phyloP scores from a whole-genome alignment of 1,140 invertebrate genomes.

The Musca domestica region DNA sequence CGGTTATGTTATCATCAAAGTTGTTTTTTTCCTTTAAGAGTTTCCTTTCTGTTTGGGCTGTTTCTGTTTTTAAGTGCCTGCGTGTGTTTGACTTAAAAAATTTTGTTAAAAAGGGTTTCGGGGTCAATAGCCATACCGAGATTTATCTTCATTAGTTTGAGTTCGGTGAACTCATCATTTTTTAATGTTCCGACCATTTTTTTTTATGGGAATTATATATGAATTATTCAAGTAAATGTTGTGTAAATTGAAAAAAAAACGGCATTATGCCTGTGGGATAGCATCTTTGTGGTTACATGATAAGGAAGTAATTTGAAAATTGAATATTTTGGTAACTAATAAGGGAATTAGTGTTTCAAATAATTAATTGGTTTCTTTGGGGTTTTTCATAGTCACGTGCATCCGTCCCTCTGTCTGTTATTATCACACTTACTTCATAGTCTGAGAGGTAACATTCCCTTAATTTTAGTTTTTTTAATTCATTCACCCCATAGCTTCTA shows the following conservation, averaged over 20 bases:
- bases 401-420: too few species aligned
- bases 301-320: too few species aligned
- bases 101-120: background rate
- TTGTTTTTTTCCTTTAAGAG: background rate
- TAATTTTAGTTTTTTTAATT: too few species aligned
- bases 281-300: too few species aligned
- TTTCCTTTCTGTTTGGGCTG: background rate
- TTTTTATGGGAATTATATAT: background rate
- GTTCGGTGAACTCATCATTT: background rate
- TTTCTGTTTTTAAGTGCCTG: background rate
- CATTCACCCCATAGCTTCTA: too few species aligned
- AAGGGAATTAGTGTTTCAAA: too few species aligned
- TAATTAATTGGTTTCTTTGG: too few species aligned
- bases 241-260: constrained; percentile 2
- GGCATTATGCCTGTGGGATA: too few species aligned
- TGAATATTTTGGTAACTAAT: too few species aligned
- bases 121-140: constrained; percentile 7
- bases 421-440: too few species aligned
- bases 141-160: constrained; percentile 8
- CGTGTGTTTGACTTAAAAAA: background rate
- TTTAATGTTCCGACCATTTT: background rate
- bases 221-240: background rate
- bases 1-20: background rate
- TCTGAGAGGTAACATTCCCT: too few species aligned
- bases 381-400: too few species aligned